These are phyloP conservation scores for Orchestia grillus DNA, from an alignment of 1,140 invertebrate species.

Conservation along the genomic window DNA sequence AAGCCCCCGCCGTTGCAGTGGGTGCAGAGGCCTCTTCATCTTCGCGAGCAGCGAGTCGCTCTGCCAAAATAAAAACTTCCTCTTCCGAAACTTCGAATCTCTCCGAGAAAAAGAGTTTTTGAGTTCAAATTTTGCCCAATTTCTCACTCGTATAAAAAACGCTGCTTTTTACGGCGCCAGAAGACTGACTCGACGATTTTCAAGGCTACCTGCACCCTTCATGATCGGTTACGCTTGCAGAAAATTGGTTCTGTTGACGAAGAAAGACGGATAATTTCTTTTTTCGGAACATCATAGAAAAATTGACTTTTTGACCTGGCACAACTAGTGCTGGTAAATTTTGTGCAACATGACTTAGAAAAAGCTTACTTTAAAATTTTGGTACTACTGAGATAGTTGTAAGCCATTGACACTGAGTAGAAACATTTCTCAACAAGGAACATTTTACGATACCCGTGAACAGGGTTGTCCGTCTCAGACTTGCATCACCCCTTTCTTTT, in stretches of 20 bases:
- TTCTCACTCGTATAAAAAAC: neutral
- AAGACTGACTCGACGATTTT: neutral
- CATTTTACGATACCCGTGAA: too few species aligned
- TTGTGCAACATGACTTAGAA: neutral
- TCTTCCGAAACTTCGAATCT: neutral
- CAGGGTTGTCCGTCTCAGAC: too few species aligned
- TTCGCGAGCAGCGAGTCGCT: neutral
- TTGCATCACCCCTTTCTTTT: too few species aligned
- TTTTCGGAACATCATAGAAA: neutral
- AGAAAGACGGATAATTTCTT: neutral
- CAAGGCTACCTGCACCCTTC: too few species aligned
- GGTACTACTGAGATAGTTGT: too few species aligned
- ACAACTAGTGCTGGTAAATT: neutral
- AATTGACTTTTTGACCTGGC: neutral
- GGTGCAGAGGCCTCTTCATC: neutral
- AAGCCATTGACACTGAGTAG: too few species aligned
- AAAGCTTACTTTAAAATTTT: too few species aligned
- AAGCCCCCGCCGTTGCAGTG: neutral
- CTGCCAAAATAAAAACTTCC: neutral
- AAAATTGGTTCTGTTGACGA: neutral
- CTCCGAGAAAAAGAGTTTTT: neutral
- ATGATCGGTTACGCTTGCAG: neutral
- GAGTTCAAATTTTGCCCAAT: neutral
- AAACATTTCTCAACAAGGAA: too few species aligned
- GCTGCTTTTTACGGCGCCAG: neutral